phyloP scores from a whole-genome alignment of 2,797 vertebrate genomes.

The Dipus sagitta region DNA sequence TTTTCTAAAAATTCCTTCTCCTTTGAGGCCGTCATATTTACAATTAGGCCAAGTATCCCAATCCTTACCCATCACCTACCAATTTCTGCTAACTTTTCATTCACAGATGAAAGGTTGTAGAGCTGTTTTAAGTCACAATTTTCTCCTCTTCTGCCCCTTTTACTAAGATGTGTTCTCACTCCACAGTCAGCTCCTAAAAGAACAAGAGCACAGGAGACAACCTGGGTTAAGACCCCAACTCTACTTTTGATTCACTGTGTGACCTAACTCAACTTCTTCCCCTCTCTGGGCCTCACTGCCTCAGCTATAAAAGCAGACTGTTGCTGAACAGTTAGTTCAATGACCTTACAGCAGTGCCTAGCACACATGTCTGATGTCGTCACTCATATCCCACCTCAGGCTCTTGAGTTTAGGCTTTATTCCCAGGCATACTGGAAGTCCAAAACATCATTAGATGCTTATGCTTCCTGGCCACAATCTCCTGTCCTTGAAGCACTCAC shows the following conservation, averaged over 20 bases:
- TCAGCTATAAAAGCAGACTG: background rate
- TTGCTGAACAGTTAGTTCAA: background rate
- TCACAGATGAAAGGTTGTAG: background rate
- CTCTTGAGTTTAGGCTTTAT: background rate
- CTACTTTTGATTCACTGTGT: background rate
- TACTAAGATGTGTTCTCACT: background rate
- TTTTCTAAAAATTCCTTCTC: background rate
- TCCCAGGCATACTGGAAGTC: background rate
- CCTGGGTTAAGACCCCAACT: conserved; percentile 30
- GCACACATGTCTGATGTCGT: background rate
- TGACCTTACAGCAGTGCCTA: background rate
- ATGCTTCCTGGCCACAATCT: background rate
- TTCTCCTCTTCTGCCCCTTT: conserved; percentile 2
- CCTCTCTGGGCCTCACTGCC: background rate
- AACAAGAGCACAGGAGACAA: background rate
- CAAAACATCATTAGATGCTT: background rate
- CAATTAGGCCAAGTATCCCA: background rate
- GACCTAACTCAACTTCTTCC: background rate
- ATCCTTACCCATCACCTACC: conserved; percentile 49
- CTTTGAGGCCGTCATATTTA: background rate
- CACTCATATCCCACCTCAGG: background rate
- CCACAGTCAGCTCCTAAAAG: conserved; percentile 35
- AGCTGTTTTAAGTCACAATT: background rate
- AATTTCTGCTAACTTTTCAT: conserved; percentile 57
- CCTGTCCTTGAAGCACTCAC: background rate